Evolutionary conservation across 1,140 invertebrate genomes (phyloP).

Genomic region (Tyrophagus putrescentiae): DNA sequence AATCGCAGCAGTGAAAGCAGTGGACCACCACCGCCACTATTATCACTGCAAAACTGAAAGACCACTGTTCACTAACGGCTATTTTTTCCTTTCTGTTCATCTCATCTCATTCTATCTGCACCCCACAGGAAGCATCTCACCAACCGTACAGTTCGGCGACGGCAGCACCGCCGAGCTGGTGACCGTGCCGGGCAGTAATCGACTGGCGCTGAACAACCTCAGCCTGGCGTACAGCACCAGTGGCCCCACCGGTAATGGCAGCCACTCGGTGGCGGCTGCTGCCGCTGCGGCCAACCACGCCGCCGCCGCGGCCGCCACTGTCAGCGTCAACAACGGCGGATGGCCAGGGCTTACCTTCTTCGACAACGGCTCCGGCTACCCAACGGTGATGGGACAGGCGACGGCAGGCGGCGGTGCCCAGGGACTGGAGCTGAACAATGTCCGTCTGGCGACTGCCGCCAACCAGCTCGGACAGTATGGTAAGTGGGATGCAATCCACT

Average conservation of each 20-base stretch:
- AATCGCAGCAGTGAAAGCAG: too few species aligned
- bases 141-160: constrained; percentile 7
- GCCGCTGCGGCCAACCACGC: not conserved
- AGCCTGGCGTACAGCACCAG: not conserved
- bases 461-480: constrained; percentile 2
- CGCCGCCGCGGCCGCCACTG: not conserved
- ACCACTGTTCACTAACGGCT: not conserved
- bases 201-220: not conserved
- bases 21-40: too few species aligned
- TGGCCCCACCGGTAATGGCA: constrained; percentile 1
- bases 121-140: constrained; percentile 2
- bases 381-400: not conserved
- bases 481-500: not conserved
- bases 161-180: not conserved
- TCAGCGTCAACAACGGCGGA: not conserved
- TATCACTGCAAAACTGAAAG: not conserved
- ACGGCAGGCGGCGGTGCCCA: not conserved
- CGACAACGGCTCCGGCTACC: not conserved
- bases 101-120: too few species aligned
- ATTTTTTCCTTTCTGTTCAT: too few species aligned
- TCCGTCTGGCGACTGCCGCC: constrained; percentile 1
- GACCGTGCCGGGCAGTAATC: not conserved
- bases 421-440: not conserved
- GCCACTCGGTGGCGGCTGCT: not conserved
- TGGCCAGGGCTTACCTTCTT: not conserved